Base-by-base conservation (phyloP, 2,888 invertebrate species). In the Coleophora flavipennella region DNA sequence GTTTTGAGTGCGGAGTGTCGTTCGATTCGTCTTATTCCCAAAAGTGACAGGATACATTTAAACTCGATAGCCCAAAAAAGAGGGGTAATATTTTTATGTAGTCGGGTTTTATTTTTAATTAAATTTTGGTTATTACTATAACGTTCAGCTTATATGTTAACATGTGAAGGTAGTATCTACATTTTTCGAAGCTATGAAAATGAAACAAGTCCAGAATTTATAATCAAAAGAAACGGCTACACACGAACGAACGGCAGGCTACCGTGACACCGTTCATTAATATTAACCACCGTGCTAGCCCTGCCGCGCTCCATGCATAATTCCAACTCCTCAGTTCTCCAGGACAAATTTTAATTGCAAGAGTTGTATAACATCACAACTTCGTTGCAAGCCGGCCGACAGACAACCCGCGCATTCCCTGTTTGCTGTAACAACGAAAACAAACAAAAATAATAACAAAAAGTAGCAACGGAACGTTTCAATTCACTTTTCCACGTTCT, bases 251-350 rank as follows among this genome's bases (percentile, higher is more conserved):
- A 51, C 55, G 60, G 57, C 57, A 64, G 69, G 67, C 58, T 67
- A 62, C 65, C 68, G 73, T 75, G 79, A 73, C 79, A 72, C 74
- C 61, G 66, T 66, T 75, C 81, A 81, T 81, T 78, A 79, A 81
- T 80, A 81, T 81, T 81, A 77, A 81, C 76, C 67, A 67, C 51
- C 58, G 63, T 65, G 61, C 62, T 57, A 63, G 56, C 62, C 64
- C 60, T 62, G 69, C 71, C 68, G 67, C 67, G 68, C 65, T 66
- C 66, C 72, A 74, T 79, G 80, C 78, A 79, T 81, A 80, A 79
- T 76, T 76, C 70, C 64, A 63, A 57, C 60, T 59, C 52, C 52
- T 58, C 62, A 63, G 58, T 60, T 59, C 53, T 67, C 57, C 62
- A 55, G 61, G 55, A 67, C 71, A 77, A 70, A 75, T 79, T 79